These are phyloP conservation scores for Clarias fuscus DNA, from an alignment of 2,797 vertebrate species.

Conservation along the genomic window DNA sequence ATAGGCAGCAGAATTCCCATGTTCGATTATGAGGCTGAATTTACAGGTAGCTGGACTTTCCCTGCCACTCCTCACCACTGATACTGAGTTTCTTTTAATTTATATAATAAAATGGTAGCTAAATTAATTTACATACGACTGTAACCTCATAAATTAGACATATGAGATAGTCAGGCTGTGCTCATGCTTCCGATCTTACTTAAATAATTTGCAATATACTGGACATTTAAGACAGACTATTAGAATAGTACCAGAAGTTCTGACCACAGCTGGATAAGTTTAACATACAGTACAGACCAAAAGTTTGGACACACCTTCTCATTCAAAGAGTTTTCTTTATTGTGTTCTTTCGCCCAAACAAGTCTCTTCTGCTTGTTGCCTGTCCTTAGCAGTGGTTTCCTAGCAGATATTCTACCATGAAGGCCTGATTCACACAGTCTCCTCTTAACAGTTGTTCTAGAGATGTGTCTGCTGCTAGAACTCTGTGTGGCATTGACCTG, in stretches of 20 bases:
- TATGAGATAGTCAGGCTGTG: not conserved
- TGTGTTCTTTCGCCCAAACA: too few species aligned
- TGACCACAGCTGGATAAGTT: not conserved
- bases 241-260: not conserved
- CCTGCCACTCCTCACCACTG: not conserved
- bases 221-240: not conserved
- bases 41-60: not conserved
- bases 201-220: not conserved
- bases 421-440: too few species aligned
- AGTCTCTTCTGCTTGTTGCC: too few species aligned
- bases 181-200: not conserved
- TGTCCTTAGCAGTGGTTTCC: too few species aligned
- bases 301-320: too few species aligned
- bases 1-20: not conserved
- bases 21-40: not conserved
- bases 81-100: not conserved
- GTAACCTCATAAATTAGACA: not conserved
- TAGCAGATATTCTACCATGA: too few species aligned
- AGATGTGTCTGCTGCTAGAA: too few species aligned
- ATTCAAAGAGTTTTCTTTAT: too few species aligned
- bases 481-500: too few species aligned
- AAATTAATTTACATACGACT: not conserved
- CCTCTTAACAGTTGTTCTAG: too few species aligned
- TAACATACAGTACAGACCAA: too few species aligned
- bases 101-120: not conserved